Evolutionary conservation across 2,797 vertebrate genomes (phyloP).

Genomic region (Hyperoplus lanceolatus): DNA sequence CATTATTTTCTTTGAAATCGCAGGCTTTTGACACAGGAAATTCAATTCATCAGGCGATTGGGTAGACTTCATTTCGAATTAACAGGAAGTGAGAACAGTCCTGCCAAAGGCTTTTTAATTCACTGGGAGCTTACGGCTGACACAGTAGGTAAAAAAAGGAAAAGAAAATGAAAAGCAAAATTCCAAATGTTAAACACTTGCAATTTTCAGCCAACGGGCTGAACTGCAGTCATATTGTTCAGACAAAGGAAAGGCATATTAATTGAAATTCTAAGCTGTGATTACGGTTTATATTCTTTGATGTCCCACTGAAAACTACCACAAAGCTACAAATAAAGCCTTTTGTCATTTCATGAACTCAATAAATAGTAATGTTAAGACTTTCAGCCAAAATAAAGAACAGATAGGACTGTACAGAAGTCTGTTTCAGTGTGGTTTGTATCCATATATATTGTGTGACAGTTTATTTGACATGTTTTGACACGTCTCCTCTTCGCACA

Average conservation of each 20-base stretch:
- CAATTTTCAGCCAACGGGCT: slow-evolving; percentile 22
- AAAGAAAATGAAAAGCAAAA: slow-evolving; percentile 41
- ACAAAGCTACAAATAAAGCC: not conserved
- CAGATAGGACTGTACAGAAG: slow-evolving; percentile 5
- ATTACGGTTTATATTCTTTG: slow-evolving; percentile 3
- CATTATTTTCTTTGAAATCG: slow-evolving; percentile 83
- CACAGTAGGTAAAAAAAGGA: slow-evolving; percentile 34
- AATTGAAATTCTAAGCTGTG: not conserved
- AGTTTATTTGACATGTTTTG: slow-evolving; percentile 39
- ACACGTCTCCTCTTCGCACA: slow-evolving; percentile 29
- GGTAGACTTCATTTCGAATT: slow-evolving; percentile 83
- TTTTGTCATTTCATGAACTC: slow-evolving; percentile 20
- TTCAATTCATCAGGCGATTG: slow-evolving; percentile 81
- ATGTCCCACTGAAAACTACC: slow-evolving; percentile 16
- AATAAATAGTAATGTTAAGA: slow-evolving; percentile 9
- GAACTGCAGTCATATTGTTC: slow-evolving; percentile 24
- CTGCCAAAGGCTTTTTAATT: slow-evolving; percentile 83
- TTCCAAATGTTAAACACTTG: slow-evolving; percentile 58
- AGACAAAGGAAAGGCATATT: not conserved
- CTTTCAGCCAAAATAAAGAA: slow-evolving; percentile 25
- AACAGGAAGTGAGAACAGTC: slow-evolving; percentile 77
- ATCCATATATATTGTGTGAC: slow-evolving; percentile 1
- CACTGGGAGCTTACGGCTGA: slow-evolving; percentile 60
- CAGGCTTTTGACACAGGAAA: slow-evolving; percentile 82
- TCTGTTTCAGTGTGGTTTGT: slow-evolving; percentile 3